Evolutionary conservation across 2,888 invertebrate genomes (phyloP), one percentile per base, ranked within the genome.

Genomic region (Griposia aprilina): DNA sequence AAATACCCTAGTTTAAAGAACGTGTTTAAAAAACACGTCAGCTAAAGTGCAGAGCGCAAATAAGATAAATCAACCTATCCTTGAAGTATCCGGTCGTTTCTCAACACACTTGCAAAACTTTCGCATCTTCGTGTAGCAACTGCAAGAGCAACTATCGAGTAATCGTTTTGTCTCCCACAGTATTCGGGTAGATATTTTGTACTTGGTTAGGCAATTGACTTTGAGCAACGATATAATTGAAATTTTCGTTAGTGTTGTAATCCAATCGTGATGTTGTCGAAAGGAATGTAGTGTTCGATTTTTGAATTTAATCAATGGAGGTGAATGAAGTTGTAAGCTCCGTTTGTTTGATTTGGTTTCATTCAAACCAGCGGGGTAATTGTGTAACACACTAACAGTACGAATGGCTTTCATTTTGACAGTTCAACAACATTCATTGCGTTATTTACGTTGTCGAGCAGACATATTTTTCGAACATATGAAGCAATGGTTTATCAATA

Each of bases 141-240:
- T 68, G 83, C 68, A 81, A 81, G 70, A 80, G n/a, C 45, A 63
- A 85, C 75, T 70, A 83, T 68, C 79, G 83, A 55, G 59, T 50
- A 74, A 71, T 76, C 68, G 65, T 81, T 86, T 84, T 77, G 82
- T 79, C 80, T 87, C 71, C 78, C 63, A 73, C 63, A 73, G 66
- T 36, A 36, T 63, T 76, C 26, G 55, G 65, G 7, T 66, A 50
- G 36, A 26, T 55, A 15, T 41, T n/a, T 20, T 23, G 30, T 20
- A 45, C 50, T 63, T 41, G n/a, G 48, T 87, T 71, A 17, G 23
- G 76, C 55, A 87, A 87, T 59, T 48, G 55, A 77, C 36, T 48
- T 65, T 91, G 85, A 81, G 90, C 90, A 93, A 93, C 90, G 80
- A 81, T 90, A 92, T 91, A 78, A 91, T 91, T 92, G 92, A 90